phyloP scores from a whole-genome alignment of 2,797 vertebrate species.

The Otolemur crassicaudatus region DNA sequence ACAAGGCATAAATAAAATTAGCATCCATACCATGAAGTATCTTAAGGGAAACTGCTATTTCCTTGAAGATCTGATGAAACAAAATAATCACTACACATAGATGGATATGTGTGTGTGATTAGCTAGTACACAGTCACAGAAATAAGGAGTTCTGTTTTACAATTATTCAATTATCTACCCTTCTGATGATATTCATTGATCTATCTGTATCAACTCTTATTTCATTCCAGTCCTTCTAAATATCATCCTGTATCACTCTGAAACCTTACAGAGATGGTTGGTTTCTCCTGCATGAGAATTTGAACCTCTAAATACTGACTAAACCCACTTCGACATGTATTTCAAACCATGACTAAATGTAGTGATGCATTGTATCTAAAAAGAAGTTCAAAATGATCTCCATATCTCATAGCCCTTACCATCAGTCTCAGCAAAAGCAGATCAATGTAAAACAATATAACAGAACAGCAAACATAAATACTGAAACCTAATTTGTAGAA shows the following conservation, averaged over 20 bases:
- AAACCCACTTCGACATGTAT: background rate
- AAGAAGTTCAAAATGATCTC: constrained; percentile 58
- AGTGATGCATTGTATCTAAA: constrained; percentile 57
- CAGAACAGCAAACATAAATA: constrained; percentile 52
- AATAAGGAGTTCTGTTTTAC: background rate
- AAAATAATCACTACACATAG: background rate
- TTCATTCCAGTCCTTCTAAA: background rate
- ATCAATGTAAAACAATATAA: constrained; percentile 54
- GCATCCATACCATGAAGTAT: background rate
- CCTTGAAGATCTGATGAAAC: background rate
- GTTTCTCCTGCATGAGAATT: background rate
- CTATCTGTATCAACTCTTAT: background rate
- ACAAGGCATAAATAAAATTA: background rate
- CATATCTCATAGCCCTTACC: background rate
- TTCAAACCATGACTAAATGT: constrained; percentile 28
- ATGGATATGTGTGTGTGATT: background rate
- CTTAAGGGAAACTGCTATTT: constrained; percentile 5
- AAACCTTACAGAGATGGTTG: background rate
- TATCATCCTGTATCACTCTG: background rate
- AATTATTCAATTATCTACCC: background rate
- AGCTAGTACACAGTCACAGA: background rate
- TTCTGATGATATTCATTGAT: background rate
- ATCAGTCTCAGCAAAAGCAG: constrained; percentile 62
- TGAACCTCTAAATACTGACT: background rate
- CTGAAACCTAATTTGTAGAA: constrained; percentile 34